Conservation (phyloP, 2,797 vertebrate species). For the Phrynocephalus forsythii region DNA sequence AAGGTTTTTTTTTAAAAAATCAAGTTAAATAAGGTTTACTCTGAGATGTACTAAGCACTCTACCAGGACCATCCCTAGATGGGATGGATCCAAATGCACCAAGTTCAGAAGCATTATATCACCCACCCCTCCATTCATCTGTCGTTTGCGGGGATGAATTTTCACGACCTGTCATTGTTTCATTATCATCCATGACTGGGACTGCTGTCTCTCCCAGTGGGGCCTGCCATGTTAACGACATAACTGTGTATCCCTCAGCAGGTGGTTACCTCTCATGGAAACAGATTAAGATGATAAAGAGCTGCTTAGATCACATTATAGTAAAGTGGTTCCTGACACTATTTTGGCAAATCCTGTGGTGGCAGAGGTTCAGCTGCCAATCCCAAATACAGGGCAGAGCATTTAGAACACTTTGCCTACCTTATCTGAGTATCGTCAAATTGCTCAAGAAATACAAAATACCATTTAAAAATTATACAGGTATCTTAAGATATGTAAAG, state of each 20-base stretch:
- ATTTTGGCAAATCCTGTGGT: neutral
- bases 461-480: neutral
- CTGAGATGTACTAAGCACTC: too few relatives aligned
- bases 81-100: neutral
- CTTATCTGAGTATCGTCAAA: neutral
- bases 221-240: slow-evolving; percentile 63
- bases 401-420: neutral
- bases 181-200: slow-evolving; percentile 35
- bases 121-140: neutral
- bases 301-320: slow-evolving; percentile 61
- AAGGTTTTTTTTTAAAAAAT: too few relatives aligned
- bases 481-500: too few relatives aligned
- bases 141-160: neutral
- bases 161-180: slow-evolving; percentile 24
- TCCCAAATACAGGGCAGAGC: too few relatives aligned
- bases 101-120: too few relatives aligned
- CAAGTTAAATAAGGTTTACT: too few relatives aligned
- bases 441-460: neutral
- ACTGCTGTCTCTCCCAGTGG: slow-evolving; percentile 60
- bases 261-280: slow-evolving; percentile 60
- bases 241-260: slow-evolving; percentile 51
- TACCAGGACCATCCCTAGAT: neutral
- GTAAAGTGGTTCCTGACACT: slow-evolving; percentile 26
- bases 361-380: neutral
- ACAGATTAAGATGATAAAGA: slow-evolving; percentile 57